phyloP scores from a whole-genome alignment of 2,888 invertebrate genomes.

The Sinelater perroti region DNA sequence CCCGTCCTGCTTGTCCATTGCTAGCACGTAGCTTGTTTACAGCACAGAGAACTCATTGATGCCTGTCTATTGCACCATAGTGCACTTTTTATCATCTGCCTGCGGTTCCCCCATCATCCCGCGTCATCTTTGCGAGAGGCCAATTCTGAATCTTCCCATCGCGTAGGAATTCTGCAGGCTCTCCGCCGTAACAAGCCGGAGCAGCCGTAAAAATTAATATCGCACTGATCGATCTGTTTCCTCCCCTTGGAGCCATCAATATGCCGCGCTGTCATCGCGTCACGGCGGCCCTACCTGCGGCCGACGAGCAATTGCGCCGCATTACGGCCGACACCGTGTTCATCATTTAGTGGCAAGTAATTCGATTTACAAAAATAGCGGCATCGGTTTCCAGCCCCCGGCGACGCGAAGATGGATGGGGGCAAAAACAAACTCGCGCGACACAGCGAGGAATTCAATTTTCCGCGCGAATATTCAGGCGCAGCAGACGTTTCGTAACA shows the following conservation, averaged over 20 bases:
- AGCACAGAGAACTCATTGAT: too few species aligned
- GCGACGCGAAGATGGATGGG: neutral
- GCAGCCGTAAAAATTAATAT: too few species aligned
- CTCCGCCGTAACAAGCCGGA: too few species aligned
- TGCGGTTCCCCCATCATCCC: too few species aligned
- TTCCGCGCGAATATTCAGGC: conserved; percentile 3
- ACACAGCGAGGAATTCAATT: neutral
- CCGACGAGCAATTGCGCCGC: neutral
- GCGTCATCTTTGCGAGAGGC: too few species aligned
- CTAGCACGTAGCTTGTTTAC: conserved; percentile 12
- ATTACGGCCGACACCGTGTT: conserved; percentile 11
- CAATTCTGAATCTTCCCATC: too few species aligned
- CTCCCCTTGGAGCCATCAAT: conserved; percentile 1
- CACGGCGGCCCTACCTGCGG: neutral
- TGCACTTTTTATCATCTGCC: too few species aligned
- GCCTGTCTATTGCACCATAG: conserved; percentile 2
- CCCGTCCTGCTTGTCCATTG: neutral
- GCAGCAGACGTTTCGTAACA: conserved; percentile 9
- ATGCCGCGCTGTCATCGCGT: conserved; percentile 2
- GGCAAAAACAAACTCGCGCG: neutral
- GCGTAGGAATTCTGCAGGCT: too few species aligned
- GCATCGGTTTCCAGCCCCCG: neutral
- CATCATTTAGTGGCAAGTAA: conserved; percentile 14
- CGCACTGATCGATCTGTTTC: too few species aligned
- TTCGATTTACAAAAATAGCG: neutral